Base-by-base conservation (phyloP, 2,797 vertebrate genomes). In the Sphenodon punctatus region DNA sequence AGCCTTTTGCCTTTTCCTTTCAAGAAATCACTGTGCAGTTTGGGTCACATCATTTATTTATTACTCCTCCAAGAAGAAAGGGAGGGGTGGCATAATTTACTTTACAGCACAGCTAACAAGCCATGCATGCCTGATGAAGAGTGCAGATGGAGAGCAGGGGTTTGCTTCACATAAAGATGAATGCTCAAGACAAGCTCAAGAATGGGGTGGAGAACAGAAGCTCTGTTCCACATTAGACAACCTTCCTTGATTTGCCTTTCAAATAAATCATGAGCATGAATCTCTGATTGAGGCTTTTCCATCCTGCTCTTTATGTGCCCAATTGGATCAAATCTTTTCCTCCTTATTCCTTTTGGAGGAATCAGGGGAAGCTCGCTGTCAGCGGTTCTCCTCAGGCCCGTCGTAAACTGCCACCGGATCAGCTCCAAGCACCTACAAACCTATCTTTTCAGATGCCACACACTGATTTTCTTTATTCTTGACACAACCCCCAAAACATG, bases 21-120 rank as follows among this genome's bases (percentile, higher is more conserved):
- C 11, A 41, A 17, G 10, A 36, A 74, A 46, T 32, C 0, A 1
- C n/a, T 6, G 6, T 1, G 8, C 30, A 46, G 23, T 66, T 45
- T 27, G n/a, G n/a, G 32, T 23, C 2, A 67, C 10, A 45, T 42
- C 68, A 53, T 10, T 3, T 1, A n/a, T n/a, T n/a, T n/a, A 10
- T 53, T 9, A 3, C 27, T 22, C 45, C 63, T 41, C 10, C 17
- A 38, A 68, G 36, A 11, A 79, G 39, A 22, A 1, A 19, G 67
- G 49, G 39, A 41, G 64, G 32, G 46, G 53, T 30, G 20, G 45
- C 10, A 12, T n/a, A n/a, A n/a, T 1, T 25, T 0, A 0, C 3
- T 0, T 0, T 19, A 5, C 1, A 41, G 16, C 68, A 65, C 3
- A 0, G 43, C 1, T 0, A 19, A 36, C 68, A 32, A 45, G 13